These are phyloP conservation scores for Mythimna vitellina DNA, from an alignment of 2,888 invertebrate genomes.

Conservation along the genomic window DNA sequence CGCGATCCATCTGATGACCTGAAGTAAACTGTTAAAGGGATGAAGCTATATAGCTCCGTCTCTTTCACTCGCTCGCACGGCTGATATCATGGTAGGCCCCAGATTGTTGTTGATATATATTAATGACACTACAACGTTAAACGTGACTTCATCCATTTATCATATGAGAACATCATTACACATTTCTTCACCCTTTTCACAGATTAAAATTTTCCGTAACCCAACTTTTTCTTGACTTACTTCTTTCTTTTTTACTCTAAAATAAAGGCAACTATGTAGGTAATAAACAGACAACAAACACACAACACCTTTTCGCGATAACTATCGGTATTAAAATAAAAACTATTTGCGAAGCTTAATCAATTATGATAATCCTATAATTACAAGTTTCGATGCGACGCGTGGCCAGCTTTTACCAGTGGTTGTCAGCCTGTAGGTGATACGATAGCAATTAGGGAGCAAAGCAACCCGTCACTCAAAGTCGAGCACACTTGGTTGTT, in stretches of 20 bases:
- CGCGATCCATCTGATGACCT: no score
- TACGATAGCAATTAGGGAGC: constrained; percentile 70
- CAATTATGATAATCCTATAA: constrained; percentile 49
- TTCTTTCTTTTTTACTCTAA: not conserved
- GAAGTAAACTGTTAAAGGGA: no score
- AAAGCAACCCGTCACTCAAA: constrained; percentile 72
- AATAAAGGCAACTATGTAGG: no score
- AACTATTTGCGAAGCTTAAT: constrained; percentile 33
- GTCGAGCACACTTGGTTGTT: constrained; percentile 74
- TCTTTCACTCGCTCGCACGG: no score
- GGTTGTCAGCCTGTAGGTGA: constrained; percentile 68
- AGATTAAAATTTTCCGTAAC: no score
- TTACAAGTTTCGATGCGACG: constrained; percentile 36
- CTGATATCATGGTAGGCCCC: no score
- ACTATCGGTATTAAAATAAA: constrained; percentile 1
- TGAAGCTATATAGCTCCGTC: no score
- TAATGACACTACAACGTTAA: not conserved
- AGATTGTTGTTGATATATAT: not conserved
- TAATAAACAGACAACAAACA: constrained; percentile 1
- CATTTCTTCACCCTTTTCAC: no score
- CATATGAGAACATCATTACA: not conserved
- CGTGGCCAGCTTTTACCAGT: constrained; percentile 32
- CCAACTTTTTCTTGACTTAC: not conserved
- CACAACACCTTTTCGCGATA: not conserved
- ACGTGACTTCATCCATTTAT: not conserved